Conservation (phyloP, 1,140 invertebrate species). For the Episyrphus balteatus region DNA sequence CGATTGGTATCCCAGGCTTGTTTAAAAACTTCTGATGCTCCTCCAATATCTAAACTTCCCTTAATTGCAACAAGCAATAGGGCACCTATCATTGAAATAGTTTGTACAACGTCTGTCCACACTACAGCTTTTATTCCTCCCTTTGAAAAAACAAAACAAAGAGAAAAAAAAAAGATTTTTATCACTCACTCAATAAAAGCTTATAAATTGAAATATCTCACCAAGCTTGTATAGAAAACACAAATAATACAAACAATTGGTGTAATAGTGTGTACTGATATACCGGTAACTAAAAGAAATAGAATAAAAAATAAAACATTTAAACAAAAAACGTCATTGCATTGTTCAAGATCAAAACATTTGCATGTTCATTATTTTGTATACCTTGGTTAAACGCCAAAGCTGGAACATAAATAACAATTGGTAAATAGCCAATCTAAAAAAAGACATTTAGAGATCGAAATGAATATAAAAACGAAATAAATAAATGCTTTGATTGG, state of each 20-base stretch:
- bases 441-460: neutral
- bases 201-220: slow-evolving; percentile 36
- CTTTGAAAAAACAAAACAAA: slow-evolving; percentile 32
- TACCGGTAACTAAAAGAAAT: slow-evolving; percentile 53
- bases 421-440: slow-evolving; percentile 54
- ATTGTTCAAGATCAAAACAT: neutral
- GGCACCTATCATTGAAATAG: slow-evolving; percentile 62
- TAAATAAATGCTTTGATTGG: neutral
- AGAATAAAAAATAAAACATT: neutral
- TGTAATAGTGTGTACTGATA: slow-evolving; percentile 59
- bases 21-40: slow-evolving; percentile 49
- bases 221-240: slow-evolving; percentile 74
- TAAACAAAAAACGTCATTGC: neutral
- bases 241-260: slow-evolving; percentile 65
- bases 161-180: neutral
- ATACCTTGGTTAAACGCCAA: slow-evolving; percentile 66
- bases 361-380: too few species aligned
- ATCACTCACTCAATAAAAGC: neutral
- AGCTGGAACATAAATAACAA: slow-evolving; percentile 74
- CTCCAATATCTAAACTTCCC: slow-evolving; percentile 52
- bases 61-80: slow-evolving; percentile 55
- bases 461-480: neutral
- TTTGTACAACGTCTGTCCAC: slow-evolving; percentile 79
- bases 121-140: slow-evolving; percentile 79
- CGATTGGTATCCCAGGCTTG: slow-evolving; percentile 30